phyloP scores from a whole-genome alignment of 1,140 invertebrate genomes.

The Zaprionus ornatus region DNA sequence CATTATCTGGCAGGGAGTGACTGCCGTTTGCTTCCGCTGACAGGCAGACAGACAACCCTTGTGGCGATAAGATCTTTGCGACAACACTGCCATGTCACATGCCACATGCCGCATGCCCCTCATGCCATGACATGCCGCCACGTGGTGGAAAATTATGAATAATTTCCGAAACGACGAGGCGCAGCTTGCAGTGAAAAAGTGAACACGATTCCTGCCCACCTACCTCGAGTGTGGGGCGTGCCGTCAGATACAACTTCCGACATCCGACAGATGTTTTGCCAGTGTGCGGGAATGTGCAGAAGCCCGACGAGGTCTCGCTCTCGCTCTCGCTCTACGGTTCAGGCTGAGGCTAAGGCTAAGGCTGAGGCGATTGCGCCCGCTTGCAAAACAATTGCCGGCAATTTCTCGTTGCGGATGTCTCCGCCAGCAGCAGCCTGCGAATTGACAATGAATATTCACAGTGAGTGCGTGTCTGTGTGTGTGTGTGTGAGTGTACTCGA shows the following conservation, averaged over 20 bases:
- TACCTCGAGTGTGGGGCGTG: slow-evolving; percentile 60
- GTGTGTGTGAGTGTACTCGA: slow-evolving; percentile 60
- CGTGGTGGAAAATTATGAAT: slow-evolving; percentile 78
- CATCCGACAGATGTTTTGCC: slow-evolving; percentile 77
- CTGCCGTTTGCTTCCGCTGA: neutral
- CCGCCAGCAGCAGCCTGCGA: slow-evolving; percentile 51
- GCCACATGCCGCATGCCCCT: slow-evolving; percentile 54
- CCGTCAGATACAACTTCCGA: slow-evolving; percentile 82
- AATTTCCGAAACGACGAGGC: slow-evolving; percentile 70
- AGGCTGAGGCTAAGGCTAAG: neutral
- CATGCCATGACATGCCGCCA: slow-evolving; percentile 3
- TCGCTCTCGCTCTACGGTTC: too few relatives aligned
- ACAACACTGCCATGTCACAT: slow-evolving; percentile 50
- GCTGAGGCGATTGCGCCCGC: slow-evolving; percentile 57
- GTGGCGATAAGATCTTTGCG: slow-evolving; percentile 43
- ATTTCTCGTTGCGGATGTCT: slow-evolving; percentile 69
- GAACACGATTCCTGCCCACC: slow-evolving; percentile 45
- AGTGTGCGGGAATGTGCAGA: slow-evolving; percentile 48
- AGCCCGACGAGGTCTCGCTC: neutral
- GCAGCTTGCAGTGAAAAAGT: slow-evolving; percentile 70
- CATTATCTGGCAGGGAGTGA: slow-evolving; percentile 27
- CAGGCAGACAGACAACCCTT: slow-evolving; percentile 56
- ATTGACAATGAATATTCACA: slow-evolving; percentile 15
- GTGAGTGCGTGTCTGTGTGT: slow-evolving; percentile 21
- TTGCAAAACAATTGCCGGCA: slow-evolving; percentile 74